Evolutionary conservation across 1,140 invertebrate species (phyloP).

Genomic region (Drosophila biarmipes): DNA sequence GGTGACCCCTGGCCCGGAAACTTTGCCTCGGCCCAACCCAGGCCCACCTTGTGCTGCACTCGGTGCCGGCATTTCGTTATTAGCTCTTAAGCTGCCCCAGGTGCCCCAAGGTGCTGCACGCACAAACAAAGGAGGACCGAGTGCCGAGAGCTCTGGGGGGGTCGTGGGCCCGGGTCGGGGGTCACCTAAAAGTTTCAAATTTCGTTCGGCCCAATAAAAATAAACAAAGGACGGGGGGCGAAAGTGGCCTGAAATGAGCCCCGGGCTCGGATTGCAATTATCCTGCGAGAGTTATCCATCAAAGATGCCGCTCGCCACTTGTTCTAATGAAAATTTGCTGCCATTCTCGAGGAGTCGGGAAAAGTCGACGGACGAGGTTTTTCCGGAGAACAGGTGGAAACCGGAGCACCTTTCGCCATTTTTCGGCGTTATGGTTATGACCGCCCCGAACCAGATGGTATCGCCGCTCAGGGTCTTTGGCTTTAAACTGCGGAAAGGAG

Average conservation of each 20-base stretch:
- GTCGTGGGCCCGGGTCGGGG: slow-evolving; percentile 7
- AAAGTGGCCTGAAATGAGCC: slow-evolving; percentile 14
- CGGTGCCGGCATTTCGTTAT: slow-evolving; percentile 55
- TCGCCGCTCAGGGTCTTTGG: slow-evolving; percentile 6
- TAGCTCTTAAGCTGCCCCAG: slow-evolving; percentile 61
- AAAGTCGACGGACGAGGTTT: background rate
- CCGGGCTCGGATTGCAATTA: slow-evolving; percentile 69
- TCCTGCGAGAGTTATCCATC: slow-evolving; percentile 66
- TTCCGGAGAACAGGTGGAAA: slow-evolving; percentile 18
- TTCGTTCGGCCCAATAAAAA: slow-evolving; percentile 60
- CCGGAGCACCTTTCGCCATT: slow-evolving; percentile 6
- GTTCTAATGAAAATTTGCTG: slow-evolving; percentile 63
- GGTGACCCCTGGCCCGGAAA: background rate
- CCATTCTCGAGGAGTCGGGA: slow-evolving; percentile 5
- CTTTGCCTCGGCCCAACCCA: background rate
- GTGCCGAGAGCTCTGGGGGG: background rate
- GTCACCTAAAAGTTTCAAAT: slow-evolving; percentile 60
- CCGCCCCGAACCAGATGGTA: slow-evolving; percentile 36
- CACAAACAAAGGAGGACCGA: background rate
- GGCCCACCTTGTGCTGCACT: slow-evolving; percentile 42
- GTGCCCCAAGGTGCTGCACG: slow-evolving; percentile 30
- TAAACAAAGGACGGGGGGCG: slow-evolving; percentile 22
- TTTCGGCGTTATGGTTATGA: slow-evolving; percentile 33
- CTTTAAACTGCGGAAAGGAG: slow-evolving; percentile 10
- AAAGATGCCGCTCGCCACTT: slow-evolving; percentile 45